A percentile compares a stretch with the other conserved stretches of the same genome.
Conservation (phyloP, 2,113 vertebrate species). For the Dinomys branickii region DNA sequence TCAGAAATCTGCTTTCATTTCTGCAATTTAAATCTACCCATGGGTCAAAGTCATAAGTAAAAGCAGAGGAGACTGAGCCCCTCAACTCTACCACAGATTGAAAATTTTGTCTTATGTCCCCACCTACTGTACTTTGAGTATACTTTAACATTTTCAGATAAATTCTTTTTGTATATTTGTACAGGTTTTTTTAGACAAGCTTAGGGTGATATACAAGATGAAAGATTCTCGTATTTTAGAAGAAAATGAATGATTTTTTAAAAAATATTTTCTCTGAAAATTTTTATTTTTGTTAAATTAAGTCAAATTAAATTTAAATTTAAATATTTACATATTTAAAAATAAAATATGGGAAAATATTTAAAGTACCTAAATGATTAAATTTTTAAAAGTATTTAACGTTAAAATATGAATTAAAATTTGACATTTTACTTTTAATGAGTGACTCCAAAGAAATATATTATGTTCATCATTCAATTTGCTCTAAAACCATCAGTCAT, state of each 20-base stretch:
- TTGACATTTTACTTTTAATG: background rate
- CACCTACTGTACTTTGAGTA: background rate
- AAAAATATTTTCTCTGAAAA: background rate
- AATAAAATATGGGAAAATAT: too few relatives aligned
- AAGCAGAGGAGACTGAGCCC: background rate
- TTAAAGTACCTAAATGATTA: too few relatives aligned
- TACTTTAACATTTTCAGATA: background rate
- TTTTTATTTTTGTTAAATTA: background rate
- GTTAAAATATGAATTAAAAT: too few relatives aligned
- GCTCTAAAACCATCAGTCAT: background rate
- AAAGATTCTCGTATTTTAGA: background rate
- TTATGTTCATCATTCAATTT: background rate
- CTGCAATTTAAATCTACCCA: background rate
- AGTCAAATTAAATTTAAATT: too few relatives aligned
- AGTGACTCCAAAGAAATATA: background rate
- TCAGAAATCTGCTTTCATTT: background rate
- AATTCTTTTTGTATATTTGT: background rate
- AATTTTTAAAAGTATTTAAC: too few relatives aligned
- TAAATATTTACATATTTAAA: too few relatives aligned
- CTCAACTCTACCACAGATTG: background rate
- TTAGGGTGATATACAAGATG: background rate
- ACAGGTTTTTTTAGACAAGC: background rate
- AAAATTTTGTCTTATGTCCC: background rate
- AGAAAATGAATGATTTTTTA: background rate
- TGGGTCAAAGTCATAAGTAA: background rate